These are phyloP conservation scores for Agapornis roseicollis DNA, from an alignment of 2,113 vertebrate species.

Conservation along the genomic window DNA sequence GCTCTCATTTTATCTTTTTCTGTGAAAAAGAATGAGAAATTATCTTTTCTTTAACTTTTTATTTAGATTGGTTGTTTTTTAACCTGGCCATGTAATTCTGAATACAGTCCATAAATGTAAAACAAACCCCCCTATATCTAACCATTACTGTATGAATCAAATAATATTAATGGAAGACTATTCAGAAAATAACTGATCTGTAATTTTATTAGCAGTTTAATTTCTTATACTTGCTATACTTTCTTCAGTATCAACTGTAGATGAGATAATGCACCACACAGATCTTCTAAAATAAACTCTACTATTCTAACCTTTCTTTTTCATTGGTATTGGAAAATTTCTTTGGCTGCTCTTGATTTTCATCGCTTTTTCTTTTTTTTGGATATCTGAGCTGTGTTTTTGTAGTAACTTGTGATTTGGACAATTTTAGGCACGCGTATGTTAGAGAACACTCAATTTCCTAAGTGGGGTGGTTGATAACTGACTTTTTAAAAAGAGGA, in stretches of 20 bases:
- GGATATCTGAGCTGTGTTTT: background rate
- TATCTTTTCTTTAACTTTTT: background rate
- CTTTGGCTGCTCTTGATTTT: background rate
- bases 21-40: background rate
- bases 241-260: background rate
- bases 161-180: background rate
- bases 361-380: background rate
- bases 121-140: background rate
- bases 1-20: background rate
- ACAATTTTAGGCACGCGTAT: background rate
- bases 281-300: background rate
- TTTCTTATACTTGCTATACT: background rate
- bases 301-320: background rate
- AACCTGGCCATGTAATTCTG: background rate
- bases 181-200: background rate
- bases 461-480: fast-evolving
- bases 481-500: background rate
- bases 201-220: background rate
- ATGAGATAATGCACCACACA: background rate
- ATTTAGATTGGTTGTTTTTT: background rate
- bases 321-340: background rate
- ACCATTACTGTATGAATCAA: background rate
- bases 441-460: background rate
- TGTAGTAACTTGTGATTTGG: background rate
- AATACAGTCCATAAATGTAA: background rate